Percentiles rank a stretch among this genome's conserved stretches.
Conservation (phyloP, 2,888 invertebrate genomes). For the Drosophila fungiperda region DNA sequence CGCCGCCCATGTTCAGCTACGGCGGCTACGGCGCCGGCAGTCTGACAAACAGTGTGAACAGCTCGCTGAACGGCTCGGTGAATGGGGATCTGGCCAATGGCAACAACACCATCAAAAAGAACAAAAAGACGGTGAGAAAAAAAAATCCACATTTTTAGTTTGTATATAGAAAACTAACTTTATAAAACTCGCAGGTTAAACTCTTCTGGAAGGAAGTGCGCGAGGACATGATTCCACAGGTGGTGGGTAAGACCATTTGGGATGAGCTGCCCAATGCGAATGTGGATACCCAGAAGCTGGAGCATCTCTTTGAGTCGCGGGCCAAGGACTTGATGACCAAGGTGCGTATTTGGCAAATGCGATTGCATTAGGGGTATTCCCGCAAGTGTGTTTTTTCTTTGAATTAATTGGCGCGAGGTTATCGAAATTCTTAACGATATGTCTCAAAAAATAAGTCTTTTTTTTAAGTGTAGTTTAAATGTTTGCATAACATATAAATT, state of each 20-base stretch:
- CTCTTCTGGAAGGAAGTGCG: conserved; percentile 98
- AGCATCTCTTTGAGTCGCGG: conserved; percentile 98
- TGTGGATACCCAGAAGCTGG: conserved; percentile 96
- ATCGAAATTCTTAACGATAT: conserved; percentile 33
- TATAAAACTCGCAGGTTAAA: conserved; percentile 86
- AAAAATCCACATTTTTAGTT: background rate
- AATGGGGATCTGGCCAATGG: conserved; percentile 81
- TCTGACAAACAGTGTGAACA: conserved; percentile 81
- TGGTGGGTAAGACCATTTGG: conserved; percentile 93
- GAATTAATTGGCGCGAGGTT: conserved; percentile 41
- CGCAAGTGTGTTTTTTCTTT: background rate
- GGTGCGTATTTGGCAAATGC: conserved; percentile 86
- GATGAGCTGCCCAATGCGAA: conserved; percentile 93
- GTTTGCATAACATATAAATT: conserved; percentile 48
- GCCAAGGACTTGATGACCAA: conserved; percentile 97
- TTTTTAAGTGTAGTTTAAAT: conserved; percentile 31
- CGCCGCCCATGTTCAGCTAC: conserved; percentile 86
- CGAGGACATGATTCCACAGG: conserved; percentile 87
- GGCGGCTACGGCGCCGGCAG: conserved; percentile 78
- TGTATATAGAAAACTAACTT: background rate
- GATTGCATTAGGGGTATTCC: background rate
- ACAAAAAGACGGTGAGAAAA: conserved; percentile 93
- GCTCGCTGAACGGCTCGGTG: conserved; percentile 82
- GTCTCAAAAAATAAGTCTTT: conserved; percentile 42
- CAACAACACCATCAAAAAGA: conserved; percentile 89